phyloP scores from a whole-genome alignment of 2,113 vertebrate species.

The Origma solitaria region DNA sequence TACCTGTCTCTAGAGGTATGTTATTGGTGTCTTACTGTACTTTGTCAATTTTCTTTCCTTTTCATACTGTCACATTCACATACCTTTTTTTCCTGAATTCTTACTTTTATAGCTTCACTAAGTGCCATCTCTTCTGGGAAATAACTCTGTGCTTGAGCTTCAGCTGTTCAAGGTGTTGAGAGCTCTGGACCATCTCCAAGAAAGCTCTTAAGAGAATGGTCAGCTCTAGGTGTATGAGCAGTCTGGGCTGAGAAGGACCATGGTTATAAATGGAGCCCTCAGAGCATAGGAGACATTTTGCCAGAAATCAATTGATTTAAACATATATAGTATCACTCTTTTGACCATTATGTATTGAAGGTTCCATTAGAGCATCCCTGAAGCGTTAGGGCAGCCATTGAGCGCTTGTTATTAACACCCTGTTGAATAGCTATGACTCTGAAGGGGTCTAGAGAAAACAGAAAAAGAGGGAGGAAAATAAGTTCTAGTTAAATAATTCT shows the following conservation, averaged over 20 bases:
- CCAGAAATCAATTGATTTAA: neutral
- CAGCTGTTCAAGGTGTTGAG: conserved; percentile 34
- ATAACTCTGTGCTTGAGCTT: neutral
- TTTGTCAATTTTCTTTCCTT: conserved; percentile 19
- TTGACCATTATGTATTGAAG: neutral
- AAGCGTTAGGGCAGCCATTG: neutral
- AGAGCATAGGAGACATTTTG: neutral
- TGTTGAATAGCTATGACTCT: neutral
- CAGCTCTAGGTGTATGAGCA: neutral
- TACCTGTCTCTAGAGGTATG: neutral
- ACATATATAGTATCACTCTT: neutral
- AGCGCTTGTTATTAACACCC: neutral
- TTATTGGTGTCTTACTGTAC: neutral
- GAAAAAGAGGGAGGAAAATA: neutral
- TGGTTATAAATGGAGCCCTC: neutral
- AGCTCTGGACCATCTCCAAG: conserved; percentile 21
- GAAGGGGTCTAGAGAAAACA: neutral
- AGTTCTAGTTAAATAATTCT: neutral
- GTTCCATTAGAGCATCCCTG: neutral
- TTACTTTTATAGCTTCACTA: neutral
- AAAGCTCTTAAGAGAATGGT: neutral
- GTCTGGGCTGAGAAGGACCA: neutral
- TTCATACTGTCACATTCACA: neutral
- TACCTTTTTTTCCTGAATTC: neutral
- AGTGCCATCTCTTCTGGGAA: conserved; percentile 19